Percentiles rank a stretch among this genome's conserved stretches.
Evolutionary conservation across 2,888 invertebrate genomes (phyloP).

Genomic region (Lagria hirta): DNA sequence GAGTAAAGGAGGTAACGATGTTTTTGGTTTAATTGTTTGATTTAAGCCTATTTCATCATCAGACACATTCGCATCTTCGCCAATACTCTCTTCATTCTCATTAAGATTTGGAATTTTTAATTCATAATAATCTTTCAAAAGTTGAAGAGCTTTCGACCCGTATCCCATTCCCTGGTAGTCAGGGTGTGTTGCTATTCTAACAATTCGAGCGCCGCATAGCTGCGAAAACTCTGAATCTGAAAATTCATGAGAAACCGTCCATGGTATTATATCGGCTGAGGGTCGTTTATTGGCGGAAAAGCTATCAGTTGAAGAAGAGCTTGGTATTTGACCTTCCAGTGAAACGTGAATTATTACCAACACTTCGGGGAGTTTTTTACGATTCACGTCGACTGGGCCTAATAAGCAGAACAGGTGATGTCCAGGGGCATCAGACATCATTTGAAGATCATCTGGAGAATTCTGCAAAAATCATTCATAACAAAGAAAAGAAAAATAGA

Average conservation of each 20-base stretch:
- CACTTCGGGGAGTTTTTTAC: constrained; percentile 81
- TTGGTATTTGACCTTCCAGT: constrained; percentile 73
- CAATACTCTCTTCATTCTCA: constrained; percentile 51
- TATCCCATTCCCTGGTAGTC: constrained; percentile 99
- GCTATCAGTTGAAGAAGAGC: constrained; percentile 72
- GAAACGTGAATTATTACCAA: constrained; percentile 89
- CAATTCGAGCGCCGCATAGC: constrained; percentile 85
- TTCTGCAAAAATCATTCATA: constrained; percentile 62
- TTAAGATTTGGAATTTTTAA: constrained; percentile 74
- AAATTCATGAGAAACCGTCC: constrained; percentile 97
- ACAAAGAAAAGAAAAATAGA: constrained; percentile 1
- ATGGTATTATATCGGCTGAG: constrained; percentile 96
- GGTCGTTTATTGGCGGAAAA: constrained; percentile 86
- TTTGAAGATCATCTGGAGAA: constrained; percentile 96
- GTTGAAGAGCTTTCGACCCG: constrained; percentile 81
- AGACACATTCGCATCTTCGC: constrained; percentile 49
- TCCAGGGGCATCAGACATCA: constrained; percentile 98
- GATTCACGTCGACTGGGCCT: constrained; percentile 76
- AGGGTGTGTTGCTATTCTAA: constrained; percentile 97
- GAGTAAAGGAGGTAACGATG: constrained; percentile 84
- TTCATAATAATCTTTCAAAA: constrained; percentile 87
- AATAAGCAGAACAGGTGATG: constrained; percentile 95
- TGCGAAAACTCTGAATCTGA: constrained; percentile 92
- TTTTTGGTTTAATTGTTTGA: constrained; percentile 75
- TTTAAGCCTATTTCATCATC: constrained; percentile 65